A percentile compares a stretch with the other conserved stretches of the same genome.
Conservation (phyloP, 2,113 vertebrate species). For the Toxostoma redivivum region DNA sequence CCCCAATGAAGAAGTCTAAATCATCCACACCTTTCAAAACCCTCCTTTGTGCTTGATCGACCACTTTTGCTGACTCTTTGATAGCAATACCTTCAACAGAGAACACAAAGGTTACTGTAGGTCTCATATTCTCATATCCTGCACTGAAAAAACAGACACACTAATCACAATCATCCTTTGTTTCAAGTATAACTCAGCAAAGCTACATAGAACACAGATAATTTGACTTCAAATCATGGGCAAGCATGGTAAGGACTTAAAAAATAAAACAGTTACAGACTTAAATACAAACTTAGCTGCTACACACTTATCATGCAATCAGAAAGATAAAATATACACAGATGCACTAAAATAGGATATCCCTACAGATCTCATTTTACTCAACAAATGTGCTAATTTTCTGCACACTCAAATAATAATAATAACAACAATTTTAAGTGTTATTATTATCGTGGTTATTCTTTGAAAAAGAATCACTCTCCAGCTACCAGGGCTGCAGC, state of each 20-base stretch:
- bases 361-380: neutral
- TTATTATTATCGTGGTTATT: neutral
- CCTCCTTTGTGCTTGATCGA: constrained; percentile 94
- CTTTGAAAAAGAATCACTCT: neutral
- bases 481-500: neutral
- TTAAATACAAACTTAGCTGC: neutral
- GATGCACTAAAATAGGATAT: neutral
- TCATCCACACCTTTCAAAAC: constrained; percentile 99
- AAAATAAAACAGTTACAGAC: neutral
- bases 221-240: neutral
- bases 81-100: constrained; percentile 91
- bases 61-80: constrained; percentile 97
- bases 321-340: neutral
- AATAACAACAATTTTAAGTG: neutral
- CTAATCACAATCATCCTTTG: neutral
- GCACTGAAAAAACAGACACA: neutral
- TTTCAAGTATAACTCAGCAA: neutral
- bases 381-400: neutral
- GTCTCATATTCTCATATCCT: neutral
- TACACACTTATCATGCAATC: neutral
- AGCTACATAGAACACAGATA: neutral
- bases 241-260: neutral
- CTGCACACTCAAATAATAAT: neutral
- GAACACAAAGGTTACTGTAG: neutral
- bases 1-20: constrained; percentile 97